A percentile compares a stretch with the other conserved stretches of the same genome.
Conservation (phyloP, 1,140 invertebrate genomes). For the Drosophila mauritiana region DNA sequence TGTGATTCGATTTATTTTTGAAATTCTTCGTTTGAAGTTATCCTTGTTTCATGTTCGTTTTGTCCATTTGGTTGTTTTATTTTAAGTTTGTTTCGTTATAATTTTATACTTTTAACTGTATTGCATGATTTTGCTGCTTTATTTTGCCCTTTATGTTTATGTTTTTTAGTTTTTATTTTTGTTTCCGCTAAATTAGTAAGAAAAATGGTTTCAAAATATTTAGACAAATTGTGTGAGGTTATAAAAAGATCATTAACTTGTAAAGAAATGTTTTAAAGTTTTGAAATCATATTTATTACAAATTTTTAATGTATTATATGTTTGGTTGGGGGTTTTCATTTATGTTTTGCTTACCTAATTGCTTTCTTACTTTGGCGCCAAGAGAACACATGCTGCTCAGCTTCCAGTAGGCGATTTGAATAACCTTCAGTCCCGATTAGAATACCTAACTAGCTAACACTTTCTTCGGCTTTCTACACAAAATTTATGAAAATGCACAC, state of each 20-base stretch:
- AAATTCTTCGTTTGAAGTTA: conserved; percentile 17
- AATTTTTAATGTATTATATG: not conserved
- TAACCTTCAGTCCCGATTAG: not conserved
- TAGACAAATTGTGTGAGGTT: not conserved
- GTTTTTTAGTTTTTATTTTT: conserved; percentile 3
- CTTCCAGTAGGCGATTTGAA: conserved; percentile 16
- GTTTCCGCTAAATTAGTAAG: not conserved
- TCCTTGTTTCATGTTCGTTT: conserved; percentile 54
- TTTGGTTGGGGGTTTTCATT: conserved; percentile 20
- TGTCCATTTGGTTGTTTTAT: conserved; percentile 51
- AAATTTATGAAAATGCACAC: conserved; percentile 4
- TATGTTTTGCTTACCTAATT: conserved; percentile 27
- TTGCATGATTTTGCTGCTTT: conserved; percentile 9
- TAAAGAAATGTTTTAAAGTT: not conserved
- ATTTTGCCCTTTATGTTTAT: not conserved
- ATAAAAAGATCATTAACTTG: not conserved
- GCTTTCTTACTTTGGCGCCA: conserved; percentile 27
- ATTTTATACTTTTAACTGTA: not conserved
- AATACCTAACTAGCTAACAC: conserved; percentile 2
- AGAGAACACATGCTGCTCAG: conserved; percentile 52
- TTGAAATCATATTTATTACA: conserved; percentile 1
- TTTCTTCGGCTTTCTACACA: conserved; percentile 17
- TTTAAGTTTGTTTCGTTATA: conserved; percentile 24
- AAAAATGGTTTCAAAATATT: conserved; percentile 1
- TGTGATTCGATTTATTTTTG: conserved; percentile 62